A percentile compares a stretch with the other conserved stretches of the same genome.
Conservation (phyloP, 2,888 invertebrate species). For the Aspidapion aeneum region DNA sequence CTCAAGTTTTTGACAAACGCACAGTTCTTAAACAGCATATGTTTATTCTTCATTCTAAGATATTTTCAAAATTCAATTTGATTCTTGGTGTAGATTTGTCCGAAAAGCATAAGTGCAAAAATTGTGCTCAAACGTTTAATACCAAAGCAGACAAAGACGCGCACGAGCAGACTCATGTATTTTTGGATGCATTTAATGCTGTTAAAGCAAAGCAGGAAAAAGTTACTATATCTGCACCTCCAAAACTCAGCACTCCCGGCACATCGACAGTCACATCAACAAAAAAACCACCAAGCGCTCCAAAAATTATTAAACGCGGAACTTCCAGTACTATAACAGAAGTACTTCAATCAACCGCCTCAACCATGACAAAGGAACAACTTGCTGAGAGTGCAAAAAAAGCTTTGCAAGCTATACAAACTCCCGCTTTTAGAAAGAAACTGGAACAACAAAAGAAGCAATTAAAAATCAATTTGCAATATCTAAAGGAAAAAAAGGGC, state of each 20-base stretch:
- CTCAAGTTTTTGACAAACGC: conserved; percentile 4
- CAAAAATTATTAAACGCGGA: too few species aligned
- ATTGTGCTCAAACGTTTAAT: conserved; percentile 44
- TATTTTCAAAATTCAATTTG: conserved; percentile 16
- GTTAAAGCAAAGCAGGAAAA: conserved; percentile 11
- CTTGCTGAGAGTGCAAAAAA: conserved; percentile 6
- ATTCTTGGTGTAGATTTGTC: conserved; percentile 32
- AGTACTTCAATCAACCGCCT: not conserved
- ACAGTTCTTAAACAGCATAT: conserved; percentile 15
- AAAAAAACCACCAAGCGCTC: conserved; percentile 1
- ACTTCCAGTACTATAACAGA: too few species aligned
- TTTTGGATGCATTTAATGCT: conserved; percentile 9
- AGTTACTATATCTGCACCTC: not conserved
- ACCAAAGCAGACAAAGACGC: conserved; percentile 45
- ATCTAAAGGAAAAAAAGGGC: conserved; percentile 11
- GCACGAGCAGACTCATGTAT: conserved; percentile 41
- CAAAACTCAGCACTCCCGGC: not conserved
- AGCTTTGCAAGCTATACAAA: conserved; percentile 1
- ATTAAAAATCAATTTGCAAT: conserved; percentile 14
- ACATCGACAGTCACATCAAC: not conserved
- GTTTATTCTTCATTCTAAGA: conserved; percentile 8
- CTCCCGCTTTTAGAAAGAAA: conserved; percentile 9
- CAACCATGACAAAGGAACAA: not conserved
- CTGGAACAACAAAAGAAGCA: conserved; percentile 15
- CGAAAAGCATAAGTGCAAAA: conserved; percentile 42